These are phyloP conservation scores for Galeopsomyia nigrocyanea DNA, from an alignment of 2,888 invertebrate species.

Conservation along the genomic window DNA sequence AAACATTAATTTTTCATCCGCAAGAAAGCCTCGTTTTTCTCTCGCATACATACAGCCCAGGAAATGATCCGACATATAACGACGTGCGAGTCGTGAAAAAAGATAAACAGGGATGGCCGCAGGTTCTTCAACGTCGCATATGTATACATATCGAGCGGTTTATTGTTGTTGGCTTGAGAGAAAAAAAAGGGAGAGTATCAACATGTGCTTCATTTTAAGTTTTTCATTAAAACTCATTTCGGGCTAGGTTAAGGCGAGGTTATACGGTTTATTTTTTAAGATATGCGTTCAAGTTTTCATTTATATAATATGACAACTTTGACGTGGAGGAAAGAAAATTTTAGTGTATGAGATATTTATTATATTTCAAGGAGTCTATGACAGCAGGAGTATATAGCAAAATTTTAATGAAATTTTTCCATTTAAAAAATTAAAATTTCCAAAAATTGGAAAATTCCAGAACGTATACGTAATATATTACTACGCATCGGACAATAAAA, in stretches of 20 bases:
- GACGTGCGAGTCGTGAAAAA: conserved; percentile 24
- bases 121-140: conserved; percentile 42
- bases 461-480: no score
- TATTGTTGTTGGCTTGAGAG: conserved; percentile 60
- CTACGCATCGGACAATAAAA: no score
- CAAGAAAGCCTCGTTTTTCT: neutral
- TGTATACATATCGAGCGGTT: conserved; percentile 50
- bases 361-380: no score
- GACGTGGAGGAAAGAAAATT: no score
- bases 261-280: conserved; percentile 59
- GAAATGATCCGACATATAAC: conserved; percentile 25
- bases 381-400: no score
- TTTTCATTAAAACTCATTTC: conserved; percentile 44
- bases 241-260: conserved; percentile 60
- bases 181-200: conserved; percentile 45
- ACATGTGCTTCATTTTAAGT: conserved; percentile 48
- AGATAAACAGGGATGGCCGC: conserved; percentile 30
- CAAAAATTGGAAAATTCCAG: no score
- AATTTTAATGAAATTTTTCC: no score
- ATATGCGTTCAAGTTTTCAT: conserved; percentile 32
- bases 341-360: no score
- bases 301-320: no score
- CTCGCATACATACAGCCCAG: neutral
- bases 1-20: conserved; percentile 36
- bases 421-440: no score